Evolutionary conservation across 1,140 invertebrate species (phyloP).

Genomic region (Cotesia glomerata): DNA sequence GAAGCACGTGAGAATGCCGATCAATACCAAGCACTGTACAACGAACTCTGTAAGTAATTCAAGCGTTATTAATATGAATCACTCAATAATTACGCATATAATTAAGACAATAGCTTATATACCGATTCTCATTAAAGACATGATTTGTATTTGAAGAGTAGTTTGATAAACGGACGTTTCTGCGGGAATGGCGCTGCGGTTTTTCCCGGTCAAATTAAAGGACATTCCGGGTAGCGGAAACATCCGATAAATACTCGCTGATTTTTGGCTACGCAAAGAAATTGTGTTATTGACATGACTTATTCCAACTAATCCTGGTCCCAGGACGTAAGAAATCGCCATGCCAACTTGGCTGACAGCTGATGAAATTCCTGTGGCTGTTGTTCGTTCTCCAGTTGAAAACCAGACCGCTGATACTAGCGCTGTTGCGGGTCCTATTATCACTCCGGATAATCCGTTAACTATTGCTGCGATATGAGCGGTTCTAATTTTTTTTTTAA

Average conservation of each 20-base stretch:
- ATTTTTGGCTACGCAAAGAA: not conserved
- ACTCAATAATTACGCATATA: not conserved
- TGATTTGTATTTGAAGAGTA: constrained; percentile 39
- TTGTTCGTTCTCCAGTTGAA: constrained; percentile 52
- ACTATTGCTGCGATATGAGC: constrained; percentile 51
- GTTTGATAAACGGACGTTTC: constrained; percentile 8
- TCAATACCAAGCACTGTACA: constrained; percentile 33
- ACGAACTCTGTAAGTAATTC: constrained; percentile 40
- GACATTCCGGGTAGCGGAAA: no score
- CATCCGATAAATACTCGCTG: not conserved
- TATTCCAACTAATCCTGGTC: constrained; percentile 34
- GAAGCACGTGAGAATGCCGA: constrained; percentile 38
- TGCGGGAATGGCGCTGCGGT: not conserved
- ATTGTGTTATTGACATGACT: not conserved
- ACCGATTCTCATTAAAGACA: constrained; percentile 46
- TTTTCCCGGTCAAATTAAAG: no score
- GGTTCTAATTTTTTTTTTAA: constrained; percentile 39
- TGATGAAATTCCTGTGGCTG: constrained; percentile 56
- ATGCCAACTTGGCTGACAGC: constrained; percentile 56
- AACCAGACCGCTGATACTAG: constrained; percentile 58
- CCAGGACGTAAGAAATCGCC: constrained; percentile 55
- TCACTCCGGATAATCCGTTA: constrained; percentile 54
- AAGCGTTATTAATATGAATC: no score
- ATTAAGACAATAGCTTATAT: constrained; percentile 18
- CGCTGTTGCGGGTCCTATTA: constrained; percentile 50